phyloP scores from a whole-genome alignment of 1,140 invertebrate species.

The Ips nitidus region DNA sequence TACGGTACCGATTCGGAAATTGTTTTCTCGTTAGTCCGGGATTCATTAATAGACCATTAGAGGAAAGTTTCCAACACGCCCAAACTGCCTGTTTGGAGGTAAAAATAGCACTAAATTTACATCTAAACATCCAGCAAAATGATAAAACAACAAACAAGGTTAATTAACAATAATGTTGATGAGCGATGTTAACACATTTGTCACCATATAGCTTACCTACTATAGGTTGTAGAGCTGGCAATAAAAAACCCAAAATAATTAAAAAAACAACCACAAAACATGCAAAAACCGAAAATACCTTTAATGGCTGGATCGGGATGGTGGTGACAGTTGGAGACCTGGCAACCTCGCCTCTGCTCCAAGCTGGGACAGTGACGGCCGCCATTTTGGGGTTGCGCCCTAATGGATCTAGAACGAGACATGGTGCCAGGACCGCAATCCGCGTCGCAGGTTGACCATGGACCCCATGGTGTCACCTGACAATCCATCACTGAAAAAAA shows the following conservation, averaged over 20 bases:
- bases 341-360: constrained; percentile 71
- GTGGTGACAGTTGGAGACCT: constrained; percentile 67
- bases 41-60: neutral
- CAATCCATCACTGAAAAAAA: constrained; percentile 73
- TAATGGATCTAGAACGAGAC: constrained; percentile 64
- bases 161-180: neutral
- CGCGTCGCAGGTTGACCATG: constrained; percentile 74
- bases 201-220: constrained; percentile 22
- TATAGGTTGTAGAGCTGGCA: constrained; percentile 30
- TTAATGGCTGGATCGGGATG: constrained; percentile 68
- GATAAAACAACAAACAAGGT: neutral
- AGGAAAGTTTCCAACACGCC: neutral
- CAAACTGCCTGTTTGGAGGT: neutral
- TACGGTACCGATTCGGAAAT: no score
- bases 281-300: constrained; percentile 55
- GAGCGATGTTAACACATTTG: neutral
- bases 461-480: constrained; percentile 71
- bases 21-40: neutral
- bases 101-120: neutral
- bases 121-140: neutral
- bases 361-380: constrained; percentile 74
- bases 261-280: neutral
- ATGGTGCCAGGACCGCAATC: constrained; percentile 75
- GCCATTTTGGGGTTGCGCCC: constrained; percentile 68
- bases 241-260: constrained; percentile 19